phyloP scores from a whole-genome alignment of 2,797 vertebrate species.

The Ptychobarbus kaznakovi region DNA sequence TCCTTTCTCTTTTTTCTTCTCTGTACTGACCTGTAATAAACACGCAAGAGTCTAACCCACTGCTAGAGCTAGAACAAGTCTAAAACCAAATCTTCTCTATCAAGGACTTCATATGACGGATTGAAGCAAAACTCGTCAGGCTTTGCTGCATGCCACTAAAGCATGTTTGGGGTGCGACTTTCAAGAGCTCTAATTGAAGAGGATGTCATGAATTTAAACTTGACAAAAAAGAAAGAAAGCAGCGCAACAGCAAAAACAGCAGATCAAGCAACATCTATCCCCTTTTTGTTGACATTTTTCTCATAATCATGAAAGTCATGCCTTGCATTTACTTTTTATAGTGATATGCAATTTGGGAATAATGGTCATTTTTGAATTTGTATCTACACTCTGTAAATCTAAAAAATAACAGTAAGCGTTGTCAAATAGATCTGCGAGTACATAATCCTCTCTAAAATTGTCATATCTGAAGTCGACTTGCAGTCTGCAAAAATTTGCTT shows the following conservation, averaged over 20 bases:
- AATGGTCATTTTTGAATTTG: constrained; percentile 47
- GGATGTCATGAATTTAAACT: constrained; percentile 50
- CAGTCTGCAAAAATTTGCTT: neutral
- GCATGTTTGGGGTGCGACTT: constrained; percentile 81
- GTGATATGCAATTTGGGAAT: constrained; percentile 82
- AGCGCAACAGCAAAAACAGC: constrained; percentile 49
- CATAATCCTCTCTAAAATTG: neutral
- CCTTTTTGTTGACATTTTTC: constrained; percentile 74
- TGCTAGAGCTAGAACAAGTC: constrained; percentile 78
- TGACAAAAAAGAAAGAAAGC: constrained; percentile 64
- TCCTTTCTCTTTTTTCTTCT: constrained; percentile 57
- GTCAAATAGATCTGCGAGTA: neutral
- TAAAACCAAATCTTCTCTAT: constrained; percentile 68
- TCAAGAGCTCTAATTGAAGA: constrained; percentile 73
- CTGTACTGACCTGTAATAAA: constrained; percentile 79
- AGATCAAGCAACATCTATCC: constrained; percentile 69
- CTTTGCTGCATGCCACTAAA: constrained; percentile 82
- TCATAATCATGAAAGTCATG: constrained; percentile 77
- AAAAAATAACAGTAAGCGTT: neutral
- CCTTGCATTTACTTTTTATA: constrained; percentile 77
- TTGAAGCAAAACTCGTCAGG: constrained; percentile 72
- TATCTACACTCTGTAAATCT: neutral
- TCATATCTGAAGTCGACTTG: neutral
- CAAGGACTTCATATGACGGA: constrained; percentile 75
- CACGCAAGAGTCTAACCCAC: constrained; percentile 80